Evolutionary conservation across 2,888 invertebrate genomes (phyloP).

Genomic region (Adineta ricciae): DNA sequence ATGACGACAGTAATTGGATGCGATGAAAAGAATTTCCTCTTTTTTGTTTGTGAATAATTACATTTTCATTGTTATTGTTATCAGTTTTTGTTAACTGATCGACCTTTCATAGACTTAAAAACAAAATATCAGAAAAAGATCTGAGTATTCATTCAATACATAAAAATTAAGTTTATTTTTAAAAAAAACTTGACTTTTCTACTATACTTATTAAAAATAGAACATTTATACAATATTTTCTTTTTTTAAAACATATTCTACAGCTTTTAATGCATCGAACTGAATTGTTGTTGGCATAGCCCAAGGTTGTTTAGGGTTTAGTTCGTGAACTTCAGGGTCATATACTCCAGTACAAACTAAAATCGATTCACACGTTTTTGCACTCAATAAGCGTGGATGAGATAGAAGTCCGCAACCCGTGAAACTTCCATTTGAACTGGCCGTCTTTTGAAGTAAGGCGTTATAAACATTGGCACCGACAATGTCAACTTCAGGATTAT

Average conservation of each 20-base stretch:
- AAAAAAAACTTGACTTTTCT: too few relatives aligned
- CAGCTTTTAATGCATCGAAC: neutral
- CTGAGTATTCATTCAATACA: too few relatives aligned
- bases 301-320: neutral
- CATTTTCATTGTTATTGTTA: too few relatives aligned
- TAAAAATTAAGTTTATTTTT: too few relatives aligned
- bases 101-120: too few relatives aligned
- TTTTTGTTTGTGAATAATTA: too few relatives aligned
- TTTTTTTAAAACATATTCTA: neutral
- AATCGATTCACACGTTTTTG: slow-evolving; percentile 22
- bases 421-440: neutral
- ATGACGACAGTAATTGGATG: too few relatives aligned
- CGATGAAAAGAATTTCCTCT: too few relatives aligned
- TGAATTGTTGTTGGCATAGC: neutral
- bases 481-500: slow-evolving; percentile 48
- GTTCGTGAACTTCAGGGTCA: slow-evolving; percentile 18
- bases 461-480: slow-evolving; percentile 43
- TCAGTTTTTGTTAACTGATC: too few relatives aligned
- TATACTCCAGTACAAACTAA: slow-evolving; percentile 33
- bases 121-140: too few relatives aligned
- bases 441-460: neutral
- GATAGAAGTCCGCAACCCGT: neutral
- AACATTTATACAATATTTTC: neutral
- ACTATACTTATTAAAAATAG: too few relatives aligned
- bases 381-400: neutral